Percentiles rank a stretch among this genome's conserved stretches.
Conservation (phyloP, 2,888 invertebrate genomes). For the Bombylius discolor region DNA sequence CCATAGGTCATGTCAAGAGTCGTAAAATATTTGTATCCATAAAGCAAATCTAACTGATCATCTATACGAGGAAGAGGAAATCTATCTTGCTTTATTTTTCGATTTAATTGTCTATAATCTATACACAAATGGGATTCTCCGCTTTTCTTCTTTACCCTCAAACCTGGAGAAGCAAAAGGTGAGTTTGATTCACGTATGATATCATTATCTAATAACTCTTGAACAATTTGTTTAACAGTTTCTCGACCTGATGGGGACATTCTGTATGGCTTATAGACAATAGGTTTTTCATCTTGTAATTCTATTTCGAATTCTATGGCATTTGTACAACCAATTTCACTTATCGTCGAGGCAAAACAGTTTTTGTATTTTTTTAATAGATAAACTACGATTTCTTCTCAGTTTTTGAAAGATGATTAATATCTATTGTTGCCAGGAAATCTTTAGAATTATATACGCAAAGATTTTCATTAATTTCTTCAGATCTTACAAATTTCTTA, state of each 20-base stretch:
- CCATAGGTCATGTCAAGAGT: conserved; percentile 20
- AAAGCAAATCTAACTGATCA: conserved; percentile 20
- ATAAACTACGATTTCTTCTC: background rate
- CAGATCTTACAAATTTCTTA: background rate
- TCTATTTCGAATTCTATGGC: conserved; percentile 11
- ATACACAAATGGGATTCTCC: conserved; percentile 19
- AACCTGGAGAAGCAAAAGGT: conserved; percentile 13
- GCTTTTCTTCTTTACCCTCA: conserved; percentile 18
- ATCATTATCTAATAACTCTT: conserved; percentile 13
- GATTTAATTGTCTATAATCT: conserved; percentile 23
- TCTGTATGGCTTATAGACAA: conserved; percentile 20
- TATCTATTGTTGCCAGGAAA: conserved; percentile 13
- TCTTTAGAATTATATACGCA: no score
- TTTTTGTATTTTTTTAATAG: background rate
- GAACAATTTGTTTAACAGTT: conserved; percentile 15
- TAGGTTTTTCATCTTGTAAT: conserved; percentile 14
- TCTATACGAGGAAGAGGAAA: conserved; percentile 23
- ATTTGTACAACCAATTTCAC: conserved; percentile 11
- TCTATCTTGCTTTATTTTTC: conserved; percentile 20
- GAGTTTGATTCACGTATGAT: conserved; percentile 21
- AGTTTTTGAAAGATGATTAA: conserved; percentile 3
- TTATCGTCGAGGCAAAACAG: background rate
- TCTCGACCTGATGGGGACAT: conserved; percentile 17
- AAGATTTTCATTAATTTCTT: background rate
- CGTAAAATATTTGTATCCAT: conserved; percentile 18